Conservation (phyloP, 2,113 vertebrate genomes). For the Apodemus speciosus region DNA sequence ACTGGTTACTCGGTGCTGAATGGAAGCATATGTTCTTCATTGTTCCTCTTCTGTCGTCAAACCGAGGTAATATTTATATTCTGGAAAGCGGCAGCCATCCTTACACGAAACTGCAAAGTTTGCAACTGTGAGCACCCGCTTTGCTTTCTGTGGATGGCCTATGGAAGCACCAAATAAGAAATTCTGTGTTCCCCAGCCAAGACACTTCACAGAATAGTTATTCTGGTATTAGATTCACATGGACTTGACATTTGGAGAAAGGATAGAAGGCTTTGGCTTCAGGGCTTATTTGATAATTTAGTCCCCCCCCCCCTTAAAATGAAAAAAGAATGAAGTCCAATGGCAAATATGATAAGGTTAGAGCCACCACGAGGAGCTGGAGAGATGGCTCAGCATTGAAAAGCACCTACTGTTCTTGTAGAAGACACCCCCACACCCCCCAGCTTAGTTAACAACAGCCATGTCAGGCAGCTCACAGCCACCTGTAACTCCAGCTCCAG, state of each 20-base stretch:
- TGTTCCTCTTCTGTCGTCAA: conserved; percentile 10
- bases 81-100: background rate
- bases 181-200: background rate
- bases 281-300: conserved; percentile 43
- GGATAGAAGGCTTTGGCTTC: background rate
- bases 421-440: background rate
- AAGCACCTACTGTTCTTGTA: background rate
- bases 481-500: background rate
- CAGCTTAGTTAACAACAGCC: no score
- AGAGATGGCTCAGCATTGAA: no score
- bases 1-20: background rate
- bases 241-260: background rate
- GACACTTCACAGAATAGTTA: background rate
- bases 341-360: background rate
- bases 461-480: background rate
- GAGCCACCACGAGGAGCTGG: background rate
- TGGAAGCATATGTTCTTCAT: conserved; percentile 35
- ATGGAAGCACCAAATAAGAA: conserved; percentile 39
- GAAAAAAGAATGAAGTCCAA: background rate
- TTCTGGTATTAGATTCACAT: conserved; percentile 40
- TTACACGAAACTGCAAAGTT: conserved; percentile 23
- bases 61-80: conserved; percentile 56
- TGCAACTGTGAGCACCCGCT: conserved; percentile 3
- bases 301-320: background rate
- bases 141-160: conserved; percentile 18